A percentile compares a stretch with the other conserved stretches of the same genome.
phyloP scores from a whole-genome alignment of 2,888 invertebrate genomes.

The Agrotis exclamationis region DNA sequence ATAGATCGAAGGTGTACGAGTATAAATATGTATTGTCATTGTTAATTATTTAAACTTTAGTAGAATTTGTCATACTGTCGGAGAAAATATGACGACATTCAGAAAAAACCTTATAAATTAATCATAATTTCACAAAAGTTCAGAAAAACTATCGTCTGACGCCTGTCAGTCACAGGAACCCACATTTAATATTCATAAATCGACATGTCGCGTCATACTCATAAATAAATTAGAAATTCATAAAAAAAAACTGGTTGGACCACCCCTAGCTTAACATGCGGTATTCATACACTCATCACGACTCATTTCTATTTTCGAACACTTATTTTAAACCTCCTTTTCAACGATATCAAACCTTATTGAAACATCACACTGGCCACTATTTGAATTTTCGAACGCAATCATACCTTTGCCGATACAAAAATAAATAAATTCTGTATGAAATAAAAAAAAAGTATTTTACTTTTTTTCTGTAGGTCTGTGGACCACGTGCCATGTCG shows the following conservation, averaged over 20 bases:
- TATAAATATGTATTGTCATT: neutral
- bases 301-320: conserved; percentile 54
- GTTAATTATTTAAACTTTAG: neutral
- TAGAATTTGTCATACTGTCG: conserved; percentile 5
- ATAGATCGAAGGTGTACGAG: neutral
- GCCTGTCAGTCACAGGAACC: conserved; percentile 69
- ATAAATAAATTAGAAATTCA: conserved; percentile 86
- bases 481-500: conserved; percentile 69
- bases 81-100: conserved; percentile 4
- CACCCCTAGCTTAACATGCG: conserved; percentile 77
- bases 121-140: conserved; percentile 48
- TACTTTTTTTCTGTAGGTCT: conserved; percentile 56
- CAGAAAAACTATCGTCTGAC: conserved; percentile 65
- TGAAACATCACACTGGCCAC: conserved; percentile 23
- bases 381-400: conserved; percentile 28
- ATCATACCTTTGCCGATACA: conserved; percentile 21
- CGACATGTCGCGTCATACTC: conserved; percentile 79
- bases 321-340: conserved; percentile 38
- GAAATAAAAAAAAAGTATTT: conserved; percentile 45
- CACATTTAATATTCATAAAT: conserved; percentile 84
- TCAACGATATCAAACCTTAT: conserved; percentile 50
- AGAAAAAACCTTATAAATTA: conserved; percentile 43
- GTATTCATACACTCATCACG: conserved; percentile 78
- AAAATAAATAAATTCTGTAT: conserved; percentile 59
- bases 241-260: conserved; percentile 75